Evolutionary conservation across 2,113 vertebrate species (phyloP).

Genomic region (Albula goreensis): DNA sequence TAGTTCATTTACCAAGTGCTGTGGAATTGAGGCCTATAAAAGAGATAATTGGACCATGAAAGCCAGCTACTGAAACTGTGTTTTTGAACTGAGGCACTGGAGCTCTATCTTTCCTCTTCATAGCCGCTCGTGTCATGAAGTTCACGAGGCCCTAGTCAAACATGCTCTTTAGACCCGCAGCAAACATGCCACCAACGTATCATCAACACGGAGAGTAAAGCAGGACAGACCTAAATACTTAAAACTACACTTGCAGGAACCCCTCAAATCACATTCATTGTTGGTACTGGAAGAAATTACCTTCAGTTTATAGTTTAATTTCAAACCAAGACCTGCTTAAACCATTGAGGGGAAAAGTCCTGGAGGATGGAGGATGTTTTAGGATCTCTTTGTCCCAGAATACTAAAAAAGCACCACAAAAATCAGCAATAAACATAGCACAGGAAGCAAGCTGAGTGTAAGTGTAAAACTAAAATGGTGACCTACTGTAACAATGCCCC

Average conservation of each 20-base stretch:
- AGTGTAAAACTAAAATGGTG: neutral
- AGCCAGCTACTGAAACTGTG: no score
- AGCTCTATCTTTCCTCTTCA: neutral
- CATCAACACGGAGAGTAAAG: neutral
- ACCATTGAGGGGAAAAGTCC: no score
- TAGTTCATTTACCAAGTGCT: neutral
- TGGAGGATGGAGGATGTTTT: no score
- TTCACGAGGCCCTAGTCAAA: neutral
- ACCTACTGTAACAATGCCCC: neutral
- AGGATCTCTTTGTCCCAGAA: no score
- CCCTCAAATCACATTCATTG: neutral
- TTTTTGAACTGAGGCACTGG: neutral
- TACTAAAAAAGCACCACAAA: no score
- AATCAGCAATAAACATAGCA: no score
- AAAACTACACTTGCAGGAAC: neutral
- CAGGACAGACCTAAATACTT: neutral
- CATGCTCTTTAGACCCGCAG: conserved; percentile 1
- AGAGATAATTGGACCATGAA: neutral
- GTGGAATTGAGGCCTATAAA: neutral
- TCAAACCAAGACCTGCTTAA: neutral
- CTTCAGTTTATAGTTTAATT: neutral
- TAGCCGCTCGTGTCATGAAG: neutral
- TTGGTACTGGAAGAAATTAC: neutral
- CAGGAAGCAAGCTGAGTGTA: neutral
- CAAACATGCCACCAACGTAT: neutral